A percentile compares a stretch with the other conserved stretches of the same genome.
Evolutionary conservation across 2,888 invertebrate genomes (phyloP).

Genomic region (Dryobotodes eremita): DNA sequence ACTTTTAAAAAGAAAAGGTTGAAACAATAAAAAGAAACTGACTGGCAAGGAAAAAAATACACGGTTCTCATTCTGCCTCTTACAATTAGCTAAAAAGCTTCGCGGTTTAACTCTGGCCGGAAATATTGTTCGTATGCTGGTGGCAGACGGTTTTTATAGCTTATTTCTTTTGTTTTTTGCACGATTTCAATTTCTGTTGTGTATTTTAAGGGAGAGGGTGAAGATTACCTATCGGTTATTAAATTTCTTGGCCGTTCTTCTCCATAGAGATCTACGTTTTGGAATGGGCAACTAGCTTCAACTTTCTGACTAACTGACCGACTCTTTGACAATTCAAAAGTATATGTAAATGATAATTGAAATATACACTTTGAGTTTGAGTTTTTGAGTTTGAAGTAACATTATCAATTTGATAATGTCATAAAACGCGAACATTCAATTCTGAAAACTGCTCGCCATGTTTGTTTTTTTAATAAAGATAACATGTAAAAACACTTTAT

Average conservation of each 20-base stretch:
- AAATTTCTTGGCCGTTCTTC: too few relatives aligned
- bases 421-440: background rate
- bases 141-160: background rate
- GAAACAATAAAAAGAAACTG: slow-evolving; percentile 41
- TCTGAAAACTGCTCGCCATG: background rate
- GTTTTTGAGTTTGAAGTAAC: too few relatives aligned
- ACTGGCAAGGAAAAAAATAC: slow-evolving; percentile 41
- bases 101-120: slow-evolving; percentile 40
- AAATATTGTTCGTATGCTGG: slow-evolving; percentile 36
- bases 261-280: too few relatives aligned
- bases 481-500: background rate
- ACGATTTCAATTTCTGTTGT: background rate
- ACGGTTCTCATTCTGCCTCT: slow-evolving; percentile 37
- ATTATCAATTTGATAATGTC: too few relatives aligned
- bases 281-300: too few relatives aligned
- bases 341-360: too few relatives aligned
- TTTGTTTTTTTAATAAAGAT: background rate
- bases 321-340: too few relatives aligned
- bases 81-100: slow-evolving; percentile 66
- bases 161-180: slow-evolving; percentile 14
- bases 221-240: background rate
- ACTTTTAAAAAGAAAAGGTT: slow-evolving; percentile 34
- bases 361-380: too few relatives aligned
- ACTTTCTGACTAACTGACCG: too few relatives aligned
- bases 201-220: background rate